Base-by-base conservation (phyloP, 2,888 invertebrate species). In the Agrypnus murinus region DNA sequence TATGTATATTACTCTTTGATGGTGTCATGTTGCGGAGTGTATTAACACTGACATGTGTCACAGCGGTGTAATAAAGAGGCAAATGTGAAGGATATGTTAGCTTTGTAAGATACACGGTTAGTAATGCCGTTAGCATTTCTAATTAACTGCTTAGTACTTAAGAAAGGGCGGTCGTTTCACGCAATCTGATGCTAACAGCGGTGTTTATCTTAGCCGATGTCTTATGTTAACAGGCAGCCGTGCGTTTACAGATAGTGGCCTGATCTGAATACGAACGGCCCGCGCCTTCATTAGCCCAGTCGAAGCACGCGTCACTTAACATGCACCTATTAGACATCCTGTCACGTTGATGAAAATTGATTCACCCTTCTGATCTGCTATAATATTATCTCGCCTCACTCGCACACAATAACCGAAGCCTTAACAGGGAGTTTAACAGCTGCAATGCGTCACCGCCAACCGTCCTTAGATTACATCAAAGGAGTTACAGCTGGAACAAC, bases 291-390 rank as follows among this genome's bases (percentile, higher is more conserved):
- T 74, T 73, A 73, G 63, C 71, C 63, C 17, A 73, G 71, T 73
- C 62, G 57, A 71, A 77, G 69, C 59, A 71, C 72, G 75, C 76
- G 77, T 77, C 77, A 73, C 74, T 78, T 77, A 75, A 75, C 77
- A 75, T 78, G 76, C 74, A 78, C 73, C 77, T 77, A 79, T 79
- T 79, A 79, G 78, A 79, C 75, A 75, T 74, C 75, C 76, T 76
- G 77, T 78, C 78, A 77, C 64, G 76, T 69, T 80, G 79, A 80
- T 79, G 78, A 77, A 79, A 80, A 80, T 80, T 80, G 80, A 80
- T 80, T 74, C 74, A 73, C 72, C 74, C 75, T 72, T 73, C 73
- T 74, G 78, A 77, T 78, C 74, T 75, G 74, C 75, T 75, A 77
- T 78, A 79, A 78, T 74, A 75, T 78, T 79, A 77, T 78, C 77